phyloP scores from a whole-genome alignment of 2,113 vertebrate species.

The Gallinago paraguaiae region DNA sequence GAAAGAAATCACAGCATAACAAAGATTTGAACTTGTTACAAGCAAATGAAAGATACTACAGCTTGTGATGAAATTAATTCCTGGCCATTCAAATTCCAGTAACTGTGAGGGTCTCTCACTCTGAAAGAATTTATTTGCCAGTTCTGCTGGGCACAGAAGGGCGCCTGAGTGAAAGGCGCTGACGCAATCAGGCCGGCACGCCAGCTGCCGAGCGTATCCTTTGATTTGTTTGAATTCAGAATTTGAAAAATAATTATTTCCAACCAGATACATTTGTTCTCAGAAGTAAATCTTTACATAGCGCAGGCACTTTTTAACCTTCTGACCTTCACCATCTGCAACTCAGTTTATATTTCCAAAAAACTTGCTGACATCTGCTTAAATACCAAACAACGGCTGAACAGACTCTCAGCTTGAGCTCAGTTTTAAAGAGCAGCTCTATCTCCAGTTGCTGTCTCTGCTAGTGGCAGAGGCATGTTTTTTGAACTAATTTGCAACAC shows the following conservation, averaged over 20 bases:
- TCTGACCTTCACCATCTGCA: constrained; percentile 11
- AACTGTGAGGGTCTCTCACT: neutral
- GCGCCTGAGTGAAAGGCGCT: neutral
- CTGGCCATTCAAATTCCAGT: neutral
- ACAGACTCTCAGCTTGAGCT: neutral
- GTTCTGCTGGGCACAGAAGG: neutral
- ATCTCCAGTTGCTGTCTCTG: neutral
- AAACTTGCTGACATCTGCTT: constrained; percentile 14
- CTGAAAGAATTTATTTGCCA: neutral
- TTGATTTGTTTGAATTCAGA: neutral
- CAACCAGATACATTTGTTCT: neutral
- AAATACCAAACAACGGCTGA: neutral
- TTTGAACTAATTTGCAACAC: neutral
- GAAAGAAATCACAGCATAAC: neutral
- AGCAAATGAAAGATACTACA: neutral
- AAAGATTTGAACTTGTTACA: neutral
- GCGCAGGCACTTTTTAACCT: neutral
- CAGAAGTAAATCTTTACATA: constrained; percentile 24
- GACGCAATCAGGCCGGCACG: fast-evolving
- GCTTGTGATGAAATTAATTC: neutral
- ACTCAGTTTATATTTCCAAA: neutral
- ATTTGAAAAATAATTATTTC: neutral
- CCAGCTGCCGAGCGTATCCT: neutral
- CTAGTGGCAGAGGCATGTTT: neutral
- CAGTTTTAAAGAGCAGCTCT: neutral